Percentiles rank a stretch among this genome's conserved stretches.
These are phyloP conservation scores for Bostrychus sinensis DNA, from an alignment of 2,113 vertebrate genomes.

Conservation along the genomic window DNA sequence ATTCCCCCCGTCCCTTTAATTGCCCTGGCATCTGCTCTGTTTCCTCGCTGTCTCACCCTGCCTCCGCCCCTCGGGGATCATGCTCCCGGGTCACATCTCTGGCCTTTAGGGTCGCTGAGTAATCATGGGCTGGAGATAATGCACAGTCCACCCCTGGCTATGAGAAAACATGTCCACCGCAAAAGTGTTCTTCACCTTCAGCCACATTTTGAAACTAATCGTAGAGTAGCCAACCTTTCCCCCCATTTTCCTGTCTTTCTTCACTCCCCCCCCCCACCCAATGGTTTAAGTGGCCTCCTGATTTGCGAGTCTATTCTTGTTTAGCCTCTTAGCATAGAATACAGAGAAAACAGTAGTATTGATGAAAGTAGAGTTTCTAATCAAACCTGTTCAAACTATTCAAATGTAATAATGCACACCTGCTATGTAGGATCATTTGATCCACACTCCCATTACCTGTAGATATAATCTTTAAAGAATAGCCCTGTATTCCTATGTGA, in stretches of 20 bases:
- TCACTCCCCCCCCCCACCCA: conserved; percentile 61
- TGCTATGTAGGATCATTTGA: conserved; percentile 59
- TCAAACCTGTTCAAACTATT: neutral
- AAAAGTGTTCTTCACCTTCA: conserved; percentile 21
- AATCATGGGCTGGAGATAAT: conserved; percentile 73
- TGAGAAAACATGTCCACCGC: conserved; percentile 61
- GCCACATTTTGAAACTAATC: conserved; percentile 64
- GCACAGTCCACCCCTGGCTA: conserved; percentile 48
- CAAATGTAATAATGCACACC: conserved; percentile 36
- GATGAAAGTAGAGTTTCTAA: too few relatives aligned
- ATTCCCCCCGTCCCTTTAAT: conserved; percentile 80
- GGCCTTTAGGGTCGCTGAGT: conserved; percentile 70
- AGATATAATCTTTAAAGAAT: conserved; percentile 78
- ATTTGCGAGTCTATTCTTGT: conserved; percentile 78
- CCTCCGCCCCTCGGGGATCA: conserved; percentile 44
- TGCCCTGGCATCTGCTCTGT: conserved; percentile 82
- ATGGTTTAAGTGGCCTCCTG: conserved; percentile 66
- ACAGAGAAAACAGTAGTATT: conserved; percentile 59
- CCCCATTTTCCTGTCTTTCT: conserved; percentile 57
- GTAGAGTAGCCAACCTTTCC: conserved; percentile 51
- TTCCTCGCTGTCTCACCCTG: conserved; percentile 70
- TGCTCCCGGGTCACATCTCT: conserved; percentile 69
- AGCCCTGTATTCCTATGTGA: conserved; percentile 65
- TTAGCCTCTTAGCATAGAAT: conserved; percentile 65
- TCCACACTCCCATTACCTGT: conserved; percentile 64